Base-by-base conservation (phyloP, 2,113 vertebrate species). In the Edolisoma coerulescens region DNA sequence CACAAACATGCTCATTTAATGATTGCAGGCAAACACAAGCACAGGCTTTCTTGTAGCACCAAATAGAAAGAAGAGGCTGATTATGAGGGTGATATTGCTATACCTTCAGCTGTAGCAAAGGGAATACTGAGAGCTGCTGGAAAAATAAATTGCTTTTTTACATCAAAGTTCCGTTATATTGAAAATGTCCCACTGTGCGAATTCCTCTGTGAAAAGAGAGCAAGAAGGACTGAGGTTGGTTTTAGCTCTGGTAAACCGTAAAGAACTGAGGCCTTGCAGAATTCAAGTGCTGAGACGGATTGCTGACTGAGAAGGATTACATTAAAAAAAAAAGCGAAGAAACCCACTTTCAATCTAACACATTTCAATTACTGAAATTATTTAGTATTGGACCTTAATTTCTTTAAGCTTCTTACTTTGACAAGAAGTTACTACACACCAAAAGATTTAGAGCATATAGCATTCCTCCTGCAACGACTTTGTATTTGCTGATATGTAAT, bases 131-230 rank as follows among this genome's bases (percentile, higher is more conserved):
- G 88, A 92, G 64, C 74, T 92, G 63, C 90, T 94, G 71, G 83
- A 64, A 96, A 96, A 96, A 93, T 78, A 96, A 97, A 96, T 92
- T 89, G 80, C 64, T 93, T 96, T 94, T 90, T 89, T 90, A 71
- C 89, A 91, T 96, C 83, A 81, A 87, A 96, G 78, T 92, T 95
- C 44, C 0, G 2, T 63, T 92, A 76, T 77, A 95, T 80, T 93
- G 87, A 93, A 67, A 95, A 83, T 70, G 44, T 78, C 79, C 89
- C 53, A 90, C 80, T 95, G 77, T 84, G 84, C 1, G 10, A 94
- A 95, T 94, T 91, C 67, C 67, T 82, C 79, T 86, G 63, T 77
- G 69, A 91, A 90, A 97, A 87, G 74, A 73, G 94, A 87, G 37
- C 79, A 93, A 81, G 83, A 95, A 93, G 28, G 68, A 75, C 57